A percentile compares a stretch with the other conserved stretches of the same genome.
Conservation (phyloP, 2,113 vertebrate genomes). For the Leucoraja erinaceus region DNA sequence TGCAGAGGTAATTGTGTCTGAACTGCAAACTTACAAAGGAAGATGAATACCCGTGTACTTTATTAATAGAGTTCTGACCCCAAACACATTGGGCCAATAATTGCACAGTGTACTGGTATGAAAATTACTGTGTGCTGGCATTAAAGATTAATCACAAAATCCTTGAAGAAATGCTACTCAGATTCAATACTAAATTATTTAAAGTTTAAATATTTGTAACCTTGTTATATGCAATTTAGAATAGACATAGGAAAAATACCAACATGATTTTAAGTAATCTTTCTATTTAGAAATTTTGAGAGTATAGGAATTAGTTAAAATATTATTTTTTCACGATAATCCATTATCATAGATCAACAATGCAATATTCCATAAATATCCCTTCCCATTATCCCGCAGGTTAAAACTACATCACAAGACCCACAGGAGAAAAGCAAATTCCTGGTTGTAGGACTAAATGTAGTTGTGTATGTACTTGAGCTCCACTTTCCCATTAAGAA, state of each 20-base stretch:
- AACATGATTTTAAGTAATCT: not conserved
- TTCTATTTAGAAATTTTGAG: not conserved
- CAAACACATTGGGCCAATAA: not conserved
- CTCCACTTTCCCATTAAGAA: no score
- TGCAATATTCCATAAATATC: not conserved
- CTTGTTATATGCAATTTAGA: not conserved
- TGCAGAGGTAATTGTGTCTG: not conserved
- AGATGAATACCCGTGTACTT: not conserved
- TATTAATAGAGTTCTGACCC: not conserved
- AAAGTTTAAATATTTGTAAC: not conserved
- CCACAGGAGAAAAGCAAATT: no score
- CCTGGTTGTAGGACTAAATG: no score
- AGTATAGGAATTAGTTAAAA: no score
- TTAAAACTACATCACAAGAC: not conserved
- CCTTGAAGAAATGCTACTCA: slow-evolving; percentile 5
- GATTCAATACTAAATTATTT: not conserved
- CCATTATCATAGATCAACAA: not conserved
- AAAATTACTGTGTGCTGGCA: slow-evolving; percentile 6
- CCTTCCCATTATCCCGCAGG: not conserved
- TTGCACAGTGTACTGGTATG: not conserved
- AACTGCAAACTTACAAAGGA: not conserved
- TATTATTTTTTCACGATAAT: not conserved
- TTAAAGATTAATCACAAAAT: slow-evolving; percentile 23
- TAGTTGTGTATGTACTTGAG: no score
- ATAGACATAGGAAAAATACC: not conserved